phyloP scores from a whole-genome alignment of 1,140 invertebrate genomes.

The Calephelis nemesis region DNA sequence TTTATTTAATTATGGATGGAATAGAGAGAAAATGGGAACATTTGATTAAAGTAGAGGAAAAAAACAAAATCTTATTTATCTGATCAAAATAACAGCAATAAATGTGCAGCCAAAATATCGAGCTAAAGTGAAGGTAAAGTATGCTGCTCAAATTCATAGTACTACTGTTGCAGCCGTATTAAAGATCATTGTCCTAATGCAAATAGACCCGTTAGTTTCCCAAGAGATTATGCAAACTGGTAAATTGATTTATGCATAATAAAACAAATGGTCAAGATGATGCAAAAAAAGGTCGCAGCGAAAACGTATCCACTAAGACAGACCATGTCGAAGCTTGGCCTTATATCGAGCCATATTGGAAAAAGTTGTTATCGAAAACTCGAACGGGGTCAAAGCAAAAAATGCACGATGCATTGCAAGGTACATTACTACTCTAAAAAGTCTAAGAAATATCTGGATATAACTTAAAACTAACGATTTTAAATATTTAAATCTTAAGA shows the following conservation, averaged over 20 bases:
- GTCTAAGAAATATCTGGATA: neutral
- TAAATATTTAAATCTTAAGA: constrained; percentile 33
- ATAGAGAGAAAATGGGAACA: neutral
- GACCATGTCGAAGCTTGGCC: neutral
- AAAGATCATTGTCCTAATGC: neutral
- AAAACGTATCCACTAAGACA: neutral
- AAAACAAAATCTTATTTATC: neutral
- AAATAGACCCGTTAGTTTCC: neutral
- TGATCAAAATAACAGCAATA: neutral
- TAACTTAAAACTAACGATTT: neutral
- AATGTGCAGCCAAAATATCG: neutral
- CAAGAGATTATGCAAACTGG: too few relatives aligned
- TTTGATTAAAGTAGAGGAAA: neutral
- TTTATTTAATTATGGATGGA: constrained; percentile 16
- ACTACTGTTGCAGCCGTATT: neutral
- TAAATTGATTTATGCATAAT: neutral
- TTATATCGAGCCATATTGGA: neutral
- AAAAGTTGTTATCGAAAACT: neutral
- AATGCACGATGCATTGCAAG: neutral
- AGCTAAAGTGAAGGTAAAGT: neutral
- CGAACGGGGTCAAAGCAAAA: neutral
- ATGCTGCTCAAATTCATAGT: neutral
- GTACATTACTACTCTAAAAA: constrained; percentile 3
- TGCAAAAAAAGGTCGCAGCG: neutral
- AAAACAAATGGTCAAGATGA: neutral